Evolutionary conservation across 2,797 vertebrate genomes (phyloP), one percentile per base, ranked within the genome.

Genomic region (Pterois miles): DNA sequence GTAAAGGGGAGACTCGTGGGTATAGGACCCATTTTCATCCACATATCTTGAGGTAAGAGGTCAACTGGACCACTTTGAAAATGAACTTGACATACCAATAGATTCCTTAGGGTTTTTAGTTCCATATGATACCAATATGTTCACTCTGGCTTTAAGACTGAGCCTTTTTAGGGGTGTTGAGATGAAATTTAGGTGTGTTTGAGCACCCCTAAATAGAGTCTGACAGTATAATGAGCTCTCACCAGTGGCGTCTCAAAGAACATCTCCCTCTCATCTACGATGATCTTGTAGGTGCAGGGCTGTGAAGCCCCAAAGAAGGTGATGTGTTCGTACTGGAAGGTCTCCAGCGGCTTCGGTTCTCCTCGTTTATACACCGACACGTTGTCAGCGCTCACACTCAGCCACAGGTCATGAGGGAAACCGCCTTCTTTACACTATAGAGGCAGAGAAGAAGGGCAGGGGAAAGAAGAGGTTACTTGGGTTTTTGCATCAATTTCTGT

Each of bases 171-270:
- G n/a, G n/a, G n/a, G n/a, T n/a, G n/a, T n/a, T n/a, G n/a, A n/a
- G n/a, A n/a, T n/a, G n/a, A n/a, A n/a, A n/a, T n/a, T n/a, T n/a
- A n/a, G n/a, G n/a, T n/a, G n/a, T n/a, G n/a, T n/a, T n/a, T n/a
- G n/a, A n/a, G n/a, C n/a, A n/a, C n/a, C n/a, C n/a, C n/a, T n/a
- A n/a, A n/a, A 33, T 4, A 33, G 31, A 33, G 7, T 4, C 4
- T 33, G 31, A 4, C 4, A 33, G 7, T 33, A 33, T n/a, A 8
- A 43, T 29, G 22, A 65, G 33, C 1, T 75, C 78, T 29, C 86
- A 98, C 97, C 96, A 96, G 93, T 20, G 96, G 91, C 1, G 97
- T 98, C 92, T 98, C 97, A n/a, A 98, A 98, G 93, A 95, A 98
- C 96, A 98, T 97, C 92, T 98, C 97, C 86, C 97, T 95, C 89